A percentile compares a stretch with the other conserved stretches of the same genome.
Conservation (phyloP, 2,888 invertebrate species). For the Drosophila percnosoma region DNA sequence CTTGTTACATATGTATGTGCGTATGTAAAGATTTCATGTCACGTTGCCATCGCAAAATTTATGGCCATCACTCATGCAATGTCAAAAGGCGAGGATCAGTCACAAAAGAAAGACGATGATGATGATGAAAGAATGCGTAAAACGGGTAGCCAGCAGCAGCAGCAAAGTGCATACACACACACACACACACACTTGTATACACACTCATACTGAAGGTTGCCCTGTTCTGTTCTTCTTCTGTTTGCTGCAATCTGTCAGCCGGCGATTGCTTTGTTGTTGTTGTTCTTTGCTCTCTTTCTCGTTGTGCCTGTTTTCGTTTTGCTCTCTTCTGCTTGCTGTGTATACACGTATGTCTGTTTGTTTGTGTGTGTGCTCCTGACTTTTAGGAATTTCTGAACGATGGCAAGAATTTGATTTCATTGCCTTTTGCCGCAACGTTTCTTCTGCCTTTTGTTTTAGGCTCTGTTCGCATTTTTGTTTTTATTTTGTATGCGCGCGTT, state of each 20-base stretch:
- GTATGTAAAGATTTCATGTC: conserved; percentile 42
- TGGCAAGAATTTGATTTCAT: conserved; percentile 78
- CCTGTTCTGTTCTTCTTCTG: conserved; percentile 31
- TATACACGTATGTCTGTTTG: conserved; percentile 8
- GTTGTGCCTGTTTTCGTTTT: conserved; percentile 27
- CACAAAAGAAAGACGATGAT: conserved; percentile 66
- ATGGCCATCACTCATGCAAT: conserved; percentile 56
- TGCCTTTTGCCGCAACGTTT: conserved; percentile 68
- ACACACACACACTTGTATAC: conserved; percentile 10
- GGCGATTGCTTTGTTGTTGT: conserved; percentile 56
- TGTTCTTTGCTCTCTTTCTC: conserved; percentile 32
- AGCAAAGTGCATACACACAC: conserved; percentile 39
- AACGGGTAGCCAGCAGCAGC: conserved; percentile 64
- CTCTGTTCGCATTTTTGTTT: conserved; percentile 67
- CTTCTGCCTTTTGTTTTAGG: conserved; percentile 68
- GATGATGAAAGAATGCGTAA: conserved; percentile 74
- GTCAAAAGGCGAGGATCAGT: conserved; percentile 77
- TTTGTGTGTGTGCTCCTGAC: conserved; percentile 51
- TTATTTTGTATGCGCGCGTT: conserved; percentile 68
- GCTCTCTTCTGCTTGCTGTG: conserved; percentile 23
- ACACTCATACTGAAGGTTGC: conserved; percentile 53
- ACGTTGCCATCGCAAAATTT: conserved; percentile 61
- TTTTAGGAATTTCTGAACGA: conserved; percentile 80
- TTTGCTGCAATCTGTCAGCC: conserved; percentile 74
- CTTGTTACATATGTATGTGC: neutral